Conservation (phyloP, 2,797 vertebrate species). For the Carcharodon carcharias region DNA sequence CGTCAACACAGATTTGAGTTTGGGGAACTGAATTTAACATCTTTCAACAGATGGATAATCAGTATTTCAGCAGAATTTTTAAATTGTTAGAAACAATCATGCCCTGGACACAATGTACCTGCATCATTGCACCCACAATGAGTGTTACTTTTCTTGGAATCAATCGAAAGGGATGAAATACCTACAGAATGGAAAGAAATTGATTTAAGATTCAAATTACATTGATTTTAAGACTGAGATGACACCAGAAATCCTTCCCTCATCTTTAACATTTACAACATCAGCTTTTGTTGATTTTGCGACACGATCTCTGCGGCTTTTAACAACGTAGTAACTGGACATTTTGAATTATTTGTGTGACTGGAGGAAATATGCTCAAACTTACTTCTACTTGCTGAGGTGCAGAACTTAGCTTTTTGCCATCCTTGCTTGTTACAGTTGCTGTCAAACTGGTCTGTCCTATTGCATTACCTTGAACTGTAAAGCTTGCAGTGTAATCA, state of each 20-base stretch:
- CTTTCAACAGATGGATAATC: background rate
- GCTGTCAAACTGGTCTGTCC: conserved; percentile 84
- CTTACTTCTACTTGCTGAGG: conserved; percentile 84
- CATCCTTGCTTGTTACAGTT: conserved; percentile 65
- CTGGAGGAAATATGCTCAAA: background rate
- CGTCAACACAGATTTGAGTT: background rate
- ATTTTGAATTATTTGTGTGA: background rate
- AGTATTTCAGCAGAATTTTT: background rate
- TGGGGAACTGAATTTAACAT: background rate
- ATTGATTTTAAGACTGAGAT: background rate
- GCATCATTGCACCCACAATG: conserved; percentile 81
- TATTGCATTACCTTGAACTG: conserved; percentile 69
- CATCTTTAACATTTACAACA: background rate
- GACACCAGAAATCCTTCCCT: background rate
- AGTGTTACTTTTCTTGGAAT: conserved; percentile 82
- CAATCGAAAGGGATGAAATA: conserved; percentile 86
- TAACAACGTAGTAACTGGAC: background rate
- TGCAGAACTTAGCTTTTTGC: conserved; percentile 67
- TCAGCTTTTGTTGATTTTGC: background rate
- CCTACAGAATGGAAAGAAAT: conserved; percentile 54
- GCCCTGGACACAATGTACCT: conserved; percentile 58
- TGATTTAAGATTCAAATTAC: background rate
- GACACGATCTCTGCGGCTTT: background rate
- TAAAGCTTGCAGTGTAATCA: conserved; percentile 70
- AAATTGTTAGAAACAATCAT: background rate